Evolutionary conservation across 2,888 invertebrate species (phyloP), one percentile per base, ranked within the genome.

Genomic region (Stenodera caucasica): DNA sequence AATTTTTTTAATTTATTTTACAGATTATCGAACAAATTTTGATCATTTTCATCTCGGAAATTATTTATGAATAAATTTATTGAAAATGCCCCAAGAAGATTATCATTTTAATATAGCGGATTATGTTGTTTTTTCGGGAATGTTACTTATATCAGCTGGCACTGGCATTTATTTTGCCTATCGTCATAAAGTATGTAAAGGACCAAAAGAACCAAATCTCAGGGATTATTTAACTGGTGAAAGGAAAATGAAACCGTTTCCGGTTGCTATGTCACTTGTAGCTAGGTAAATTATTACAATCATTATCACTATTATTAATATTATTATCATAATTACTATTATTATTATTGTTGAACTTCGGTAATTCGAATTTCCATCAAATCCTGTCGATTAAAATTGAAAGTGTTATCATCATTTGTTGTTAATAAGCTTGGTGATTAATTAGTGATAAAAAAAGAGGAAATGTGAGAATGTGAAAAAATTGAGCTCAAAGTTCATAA

Each of bases 221-320:
- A 82, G 83, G 68, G 90, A 90, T 74, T 93, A 93, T 77, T 82
- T 94, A 55, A 85, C 93, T 63, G 94, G 92, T 32, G 90, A 89
- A 59, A 85, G 86, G 71, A 84, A 87, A 60, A 84, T 94, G 83
- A 85, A 87, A 61, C 87, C 90, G 0, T 89, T 94, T 75, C 94
- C 94, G 0, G 92, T 94, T 14, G 89, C 94, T 23, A 89, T 94
- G 85, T 94, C 93, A 8, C 84, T 94, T 33, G 87, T 94, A 74
- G 94, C 93, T 57, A 91, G 91, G 92, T 91, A 65, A 65, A 26
- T 54, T 30, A 49, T 40, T 53, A 45, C 18, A 29, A 30, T 33
- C n/a, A n/a, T n/a, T n/a, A n/a, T n/a, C n/a, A n/a, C n/a, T n/a
- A n/a, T n/a, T n/a, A n/a, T n/a, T n/a, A n/a, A n/a, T n/a, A n/a